Evolutionary conservation across 1,140 invertebrate genomes (phyloP), one percentile per base, ranked within the genome.

Genomic region (Drosophila lini): DNA sequence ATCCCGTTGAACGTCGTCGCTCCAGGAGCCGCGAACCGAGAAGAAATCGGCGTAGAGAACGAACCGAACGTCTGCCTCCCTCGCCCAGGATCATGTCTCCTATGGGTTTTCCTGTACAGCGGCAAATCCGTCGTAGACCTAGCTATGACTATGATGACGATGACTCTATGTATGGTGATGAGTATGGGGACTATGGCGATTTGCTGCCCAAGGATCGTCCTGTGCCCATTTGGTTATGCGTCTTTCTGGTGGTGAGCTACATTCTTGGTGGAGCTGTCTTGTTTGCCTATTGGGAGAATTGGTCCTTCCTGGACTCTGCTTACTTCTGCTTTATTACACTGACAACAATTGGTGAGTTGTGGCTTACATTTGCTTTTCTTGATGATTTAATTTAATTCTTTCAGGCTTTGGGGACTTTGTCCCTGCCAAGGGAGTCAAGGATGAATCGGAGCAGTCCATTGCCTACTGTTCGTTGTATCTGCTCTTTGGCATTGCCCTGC

Each of bases 261-360:
- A 98, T 98, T 75, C 94, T 98, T 45, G 96, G 96, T 0, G 97
- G 97, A 3, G 97, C 97, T 1, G 96, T 95, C 63, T 94, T 98
- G 0, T 98, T 99, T 93, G 95, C 94, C 48, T 93, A 94, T 56
- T 96, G 97, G 97, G 98, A 99, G 93, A 93, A 95, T 40, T 99
- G 98, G 98, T 94, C 94, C 0, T 97, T 97, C 81, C 93, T 98
- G 57, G 97, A 99, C 90, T 97, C 97, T 0, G 97, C 97, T 1
- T 99, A 99, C 92, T 99, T 98, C 92, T 98, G 97, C 92, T 99
- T 99, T 93, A 98, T 99, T 65, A 99, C 98, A 0, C 93, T 99
- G 40, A 98, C 98, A 1, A 99, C 98, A 0, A 98, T 98, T 59
- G 98, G 95, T 93, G 53, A 90, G 91, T 36, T 1, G 5, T 10